Conservation (phyloP, 30 jellyfish, hydroid and myxozoan genomes). For the Rhopilema esculentum region DNA sequence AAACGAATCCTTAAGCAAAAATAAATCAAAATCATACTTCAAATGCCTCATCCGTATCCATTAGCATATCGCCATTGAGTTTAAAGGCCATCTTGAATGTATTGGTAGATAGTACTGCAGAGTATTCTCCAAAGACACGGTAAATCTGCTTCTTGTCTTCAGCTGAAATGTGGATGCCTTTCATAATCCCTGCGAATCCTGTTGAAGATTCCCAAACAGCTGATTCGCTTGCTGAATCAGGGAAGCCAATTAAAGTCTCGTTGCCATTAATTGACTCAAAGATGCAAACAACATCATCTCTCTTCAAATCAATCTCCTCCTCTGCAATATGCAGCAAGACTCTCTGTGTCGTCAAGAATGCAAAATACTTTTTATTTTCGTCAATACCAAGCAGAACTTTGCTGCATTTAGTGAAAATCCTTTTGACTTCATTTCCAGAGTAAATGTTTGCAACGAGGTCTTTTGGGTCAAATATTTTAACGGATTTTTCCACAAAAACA, state of each 20-base stretch:
- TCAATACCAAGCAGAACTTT: conserved; percentile 2
- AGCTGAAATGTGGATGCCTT: conserved; percentile 19
- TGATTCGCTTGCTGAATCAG: conserved; percentile 17
- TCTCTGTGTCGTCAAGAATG: conserved; percentile 43
- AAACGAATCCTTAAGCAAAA: too few species aligned
- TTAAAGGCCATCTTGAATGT: not conserved
- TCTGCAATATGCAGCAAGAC: conserved; percentile 36
- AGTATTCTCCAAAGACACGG: conserved; percentile 29
- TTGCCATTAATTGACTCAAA: conserved; percentile 22
- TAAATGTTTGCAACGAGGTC: conserved; percentile 59
- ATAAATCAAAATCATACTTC: too few species aligned
- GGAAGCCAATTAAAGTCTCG: conserved; percentile 43
- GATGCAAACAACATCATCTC: conserved; percentile 37
- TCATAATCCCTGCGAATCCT: conserved; percentile 48
- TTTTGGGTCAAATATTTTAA: not conserved
- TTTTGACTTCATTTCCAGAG: conserved; percentile 26
- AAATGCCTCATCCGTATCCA: not conserved
- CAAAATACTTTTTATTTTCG: not conserved
- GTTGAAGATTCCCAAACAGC: conserved; percentile 3
- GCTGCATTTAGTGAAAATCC: conserved; percentile 23
- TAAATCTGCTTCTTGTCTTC: not conserved
- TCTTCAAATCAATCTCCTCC: conserved; percentile 34
- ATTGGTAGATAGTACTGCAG: conserved; percentile 11
- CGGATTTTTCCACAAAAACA: conserved; percentile 9
- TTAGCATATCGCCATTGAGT: conserved; percentile 19